Conservation (phyloP, 2,888 invertebrate species). For the Tuta absoluta region DNA sequence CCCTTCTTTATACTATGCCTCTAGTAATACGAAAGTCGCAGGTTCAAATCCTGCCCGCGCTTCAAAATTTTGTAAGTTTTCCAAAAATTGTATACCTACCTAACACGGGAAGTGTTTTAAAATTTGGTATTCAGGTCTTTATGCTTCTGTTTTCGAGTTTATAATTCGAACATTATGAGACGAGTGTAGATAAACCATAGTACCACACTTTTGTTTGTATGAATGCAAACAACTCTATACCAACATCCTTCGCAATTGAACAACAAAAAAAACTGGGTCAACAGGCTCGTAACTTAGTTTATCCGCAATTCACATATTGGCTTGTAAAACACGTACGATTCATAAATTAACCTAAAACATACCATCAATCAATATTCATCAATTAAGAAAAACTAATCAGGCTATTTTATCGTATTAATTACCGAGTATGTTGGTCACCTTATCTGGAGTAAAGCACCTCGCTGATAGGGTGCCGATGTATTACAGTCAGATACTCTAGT, state of each 20-base stretch:
- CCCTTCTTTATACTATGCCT: too few species aligned
- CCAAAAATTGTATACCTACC: too few species aligned
- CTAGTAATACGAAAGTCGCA: too few species aligned
- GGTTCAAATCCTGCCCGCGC: too few species aligned
- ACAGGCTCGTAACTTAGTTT: not conserved
- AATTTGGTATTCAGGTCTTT: too few species aligned
- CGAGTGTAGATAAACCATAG: too few species aligned
- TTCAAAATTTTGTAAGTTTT: too few species aligned
- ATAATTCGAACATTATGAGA: too few species aligned
- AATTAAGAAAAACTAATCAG: slow-evolving; percentile 31
- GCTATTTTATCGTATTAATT: slow-evolving; percentile 36
- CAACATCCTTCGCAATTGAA: not conserved
- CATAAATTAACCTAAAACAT: slow-evolving; percentile 21
- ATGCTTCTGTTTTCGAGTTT: too few species aligned
- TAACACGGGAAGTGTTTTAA: too few species aligned
- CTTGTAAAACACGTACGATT: slow-evolving; percentile 9
- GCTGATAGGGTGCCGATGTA: not conserved
- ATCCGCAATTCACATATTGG: not conserved
- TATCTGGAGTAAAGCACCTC: slow-evolving; percentile 9
- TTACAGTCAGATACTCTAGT: not conserved
- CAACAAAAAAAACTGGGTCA: slow-evolving; percentile 1
- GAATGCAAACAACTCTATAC: too few species aligned
- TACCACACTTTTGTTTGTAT: too few species aligned
- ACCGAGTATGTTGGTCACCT: slow-evolving; percentile 26
- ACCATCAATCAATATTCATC: slow-evolving; percentile 25